A percentile compares a stretch with the other conserved stretches of the same genome.
phyloP scores from a whole-genome alignment of 2,888 invertebrate genomes.

The Belgica antarctica region DNA sequence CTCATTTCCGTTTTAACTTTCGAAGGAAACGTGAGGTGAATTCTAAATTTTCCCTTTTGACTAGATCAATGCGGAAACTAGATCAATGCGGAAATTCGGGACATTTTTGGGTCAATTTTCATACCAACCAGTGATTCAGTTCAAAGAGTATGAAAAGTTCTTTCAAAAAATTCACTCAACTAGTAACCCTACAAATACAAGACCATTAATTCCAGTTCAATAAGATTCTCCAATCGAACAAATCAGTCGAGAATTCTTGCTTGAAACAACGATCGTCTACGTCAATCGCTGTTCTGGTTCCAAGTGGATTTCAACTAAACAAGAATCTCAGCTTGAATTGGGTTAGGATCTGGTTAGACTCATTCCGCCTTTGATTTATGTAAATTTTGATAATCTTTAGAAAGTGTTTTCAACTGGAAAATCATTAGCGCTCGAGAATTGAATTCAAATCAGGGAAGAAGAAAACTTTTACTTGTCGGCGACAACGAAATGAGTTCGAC shows the following conservation, averaged over 20 bases:
- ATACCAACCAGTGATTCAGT: no score
- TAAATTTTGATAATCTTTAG: background rate
- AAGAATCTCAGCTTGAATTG: slow-evolving; percentile 1
- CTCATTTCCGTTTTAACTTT: background rate
- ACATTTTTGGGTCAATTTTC: no score
- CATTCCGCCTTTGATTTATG: slow-evolving; percentile 8
- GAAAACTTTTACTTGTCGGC: background rate
- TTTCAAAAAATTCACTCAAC: no score
- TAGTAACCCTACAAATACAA: no score
- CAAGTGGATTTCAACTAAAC: background rate
- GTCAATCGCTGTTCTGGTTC: background rate
- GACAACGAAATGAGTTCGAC: background rate
- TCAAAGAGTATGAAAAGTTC: no score
- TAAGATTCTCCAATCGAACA: no score
- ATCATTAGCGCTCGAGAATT: background rate
- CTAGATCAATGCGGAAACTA: no score
- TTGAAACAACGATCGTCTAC: no score
- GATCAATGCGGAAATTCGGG: no score
- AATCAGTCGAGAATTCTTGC: no score
- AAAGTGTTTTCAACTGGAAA: background rate
- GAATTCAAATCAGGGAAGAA: background rate
- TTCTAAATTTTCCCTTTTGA: slow-evolving; percentile 45
- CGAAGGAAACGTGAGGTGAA: slow-evolving; percentile 64
- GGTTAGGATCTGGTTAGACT: background rate
- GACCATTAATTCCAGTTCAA: no score